Evolutionary conservation across 2,888 invertebrate genomes (phyloP), one percentile per base, ranked within the genome.

Genomic region (Cephus runcator): DNA sequence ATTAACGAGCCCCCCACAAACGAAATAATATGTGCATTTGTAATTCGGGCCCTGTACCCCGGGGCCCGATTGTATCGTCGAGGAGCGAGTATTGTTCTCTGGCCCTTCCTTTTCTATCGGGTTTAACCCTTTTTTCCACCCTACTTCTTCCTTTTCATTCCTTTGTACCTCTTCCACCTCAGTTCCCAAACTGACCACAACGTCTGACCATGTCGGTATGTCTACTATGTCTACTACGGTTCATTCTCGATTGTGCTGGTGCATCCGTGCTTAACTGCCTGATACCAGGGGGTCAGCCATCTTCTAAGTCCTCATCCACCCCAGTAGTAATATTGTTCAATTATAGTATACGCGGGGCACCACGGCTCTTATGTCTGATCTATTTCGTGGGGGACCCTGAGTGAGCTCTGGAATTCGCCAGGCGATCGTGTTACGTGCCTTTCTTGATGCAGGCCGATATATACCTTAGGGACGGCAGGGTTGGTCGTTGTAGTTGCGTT

Each of bases 21-120:
- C 56, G 56, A 56, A 56, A 56, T 56, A 82, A 82, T 79, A 82
- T 76, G 82, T 80, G 78, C 78, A 81, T 79, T 77, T 76, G 78
- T 78, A 81, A 82, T 81, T 81, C 77, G 78, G 78, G 75, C 73
- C 81, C 77, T 80, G 76, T 75, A 76, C 76, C 74, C 79, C 12
- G 71, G 30, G 77, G 73, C 69, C 23, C 76, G 81, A 80, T 81
- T 77, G 69, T 81, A 83, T 83, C 81, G 73, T 78, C 40, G 34
- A 56, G 23, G 56, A 56, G 31, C 79, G 69, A 69, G 77, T 80
- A 81, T 81, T 80, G 81, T 81, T 80, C 76, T 77, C 73, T 73
- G 73, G 56, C 75, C 56, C 36, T 73, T 78, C 79, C 56, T 69
- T 76, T 33, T 68, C 35, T n/a, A 15, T 69, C 56, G 56, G 23